phyloP scores from a whole-genome alignment of 1,140 invertebrate genomes.

The Pogonus chalceus region DNA sequence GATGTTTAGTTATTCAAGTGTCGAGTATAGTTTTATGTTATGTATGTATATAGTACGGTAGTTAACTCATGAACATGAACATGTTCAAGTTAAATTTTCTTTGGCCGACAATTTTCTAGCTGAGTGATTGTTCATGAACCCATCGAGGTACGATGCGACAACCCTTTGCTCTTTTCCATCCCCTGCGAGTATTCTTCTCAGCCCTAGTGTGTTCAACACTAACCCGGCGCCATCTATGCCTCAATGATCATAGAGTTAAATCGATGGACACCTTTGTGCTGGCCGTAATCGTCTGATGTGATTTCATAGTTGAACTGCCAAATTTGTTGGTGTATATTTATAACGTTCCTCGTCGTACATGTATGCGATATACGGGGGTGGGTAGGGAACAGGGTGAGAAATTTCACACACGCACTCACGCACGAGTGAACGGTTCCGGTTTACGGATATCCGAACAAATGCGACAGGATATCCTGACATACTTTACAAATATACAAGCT shows the following conservation, averaged over 20 bases:
- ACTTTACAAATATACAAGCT: no score
- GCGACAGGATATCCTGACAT: no score
- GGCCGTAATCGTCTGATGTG: slow-evolving; percentile 29
- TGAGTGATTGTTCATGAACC: not conserved
- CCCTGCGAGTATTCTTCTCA: not conserved
- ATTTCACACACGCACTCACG: not conserved
- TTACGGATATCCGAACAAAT: not conserved
- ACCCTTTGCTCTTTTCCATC: not conserved
- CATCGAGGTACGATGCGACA: not conserved
- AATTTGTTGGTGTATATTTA: slow-evolving; percentile 12
- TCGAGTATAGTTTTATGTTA: no score
- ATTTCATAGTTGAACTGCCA: slow-evolving; percentile 29
- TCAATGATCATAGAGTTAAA: slow-evolving; percentile 7
- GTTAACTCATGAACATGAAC: no score
- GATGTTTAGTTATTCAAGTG: no score
- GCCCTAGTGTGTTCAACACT: not conserved
- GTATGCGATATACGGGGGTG: not conserved
- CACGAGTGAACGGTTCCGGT: not conserved
- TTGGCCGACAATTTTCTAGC: not conserved
- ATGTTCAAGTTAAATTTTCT: not conserved
- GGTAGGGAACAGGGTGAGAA: not conserved
- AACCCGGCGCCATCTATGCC: not conserved
- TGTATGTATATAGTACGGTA: no score
- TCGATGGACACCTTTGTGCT: slow-evolving; percentile 13
- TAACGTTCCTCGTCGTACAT: no score